phyloP scores from a whole-genome alignment of 2,888 invertebrate genomes.

The Osmoderma eremita region DNA sequence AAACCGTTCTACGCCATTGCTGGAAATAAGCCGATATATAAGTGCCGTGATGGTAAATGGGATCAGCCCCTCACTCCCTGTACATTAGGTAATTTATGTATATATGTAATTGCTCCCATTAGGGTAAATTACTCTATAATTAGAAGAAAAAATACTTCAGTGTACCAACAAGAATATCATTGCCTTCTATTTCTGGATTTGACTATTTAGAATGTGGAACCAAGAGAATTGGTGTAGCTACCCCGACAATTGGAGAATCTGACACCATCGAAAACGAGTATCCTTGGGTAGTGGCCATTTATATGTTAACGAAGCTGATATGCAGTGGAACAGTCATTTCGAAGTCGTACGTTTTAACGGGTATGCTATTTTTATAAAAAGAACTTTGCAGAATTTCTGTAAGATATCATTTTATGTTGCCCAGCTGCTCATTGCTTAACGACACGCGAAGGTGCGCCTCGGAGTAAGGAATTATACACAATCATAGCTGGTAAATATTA shows the following conservation, averaged over 20 bases:
- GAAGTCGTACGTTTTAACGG: not conserved
- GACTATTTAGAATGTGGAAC: conserved; percentile 4
- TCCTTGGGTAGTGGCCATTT: not conserved
- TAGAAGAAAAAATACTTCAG: too few relatives aligned
- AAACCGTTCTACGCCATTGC: too few relatives aligned
- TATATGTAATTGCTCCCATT: too few relatives aligned
- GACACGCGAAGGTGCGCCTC: conserved; percentile 3
- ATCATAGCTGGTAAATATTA: conserved; percentile 3
- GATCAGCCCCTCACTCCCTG: too few relatives aligned
- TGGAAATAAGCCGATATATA: too few relatives aligned
- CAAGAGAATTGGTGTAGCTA: not conserved
- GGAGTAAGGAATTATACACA: not conserved
- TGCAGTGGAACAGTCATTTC: not conserved
- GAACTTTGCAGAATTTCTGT: too few relatives aligned
- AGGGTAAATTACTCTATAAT: too few relatives aligned
- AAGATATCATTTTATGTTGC: not conserved
- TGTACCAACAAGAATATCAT: too few relatives aligned
- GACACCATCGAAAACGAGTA: not conserved
- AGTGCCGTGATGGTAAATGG: too few relatives aligned
- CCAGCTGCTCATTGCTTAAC: conserved; percentile 53
- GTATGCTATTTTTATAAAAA: too few relatives aligned
- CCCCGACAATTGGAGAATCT: conserved; percentile 8
- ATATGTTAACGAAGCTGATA: not conserved
- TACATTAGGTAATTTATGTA: too few relatives aligned
- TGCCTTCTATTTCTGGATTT: too few relatives aligned